phyloP scores from a whole-genome alignment of 2,797 vertebrate genomes.

The Gambelia wislizenii region DNA sequence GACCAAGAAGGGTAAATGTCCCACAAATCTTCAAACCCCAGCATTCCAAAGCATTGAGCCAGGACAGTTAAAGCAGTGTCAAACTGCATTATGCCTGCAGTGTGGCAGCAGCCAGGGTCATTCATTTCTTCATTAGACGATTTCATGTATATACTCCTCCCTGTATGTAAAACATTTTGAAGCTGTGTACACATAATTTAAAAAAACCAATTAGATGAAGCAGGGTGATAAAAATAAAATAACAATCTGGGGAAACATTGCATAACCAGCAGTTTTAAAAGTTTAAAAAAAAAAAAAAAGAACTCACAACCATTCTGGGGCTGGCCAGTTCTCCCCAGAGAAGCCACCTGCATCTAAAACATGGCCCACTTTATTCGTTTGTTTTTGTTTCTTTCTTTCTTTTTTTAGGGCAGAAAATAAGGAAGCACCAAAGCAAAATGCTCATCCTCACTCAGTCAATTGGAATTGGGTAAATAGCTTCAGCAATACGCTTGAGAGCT shows the following conservation, averaged over 20 bases:
- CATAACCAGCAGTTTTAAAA: background rate
- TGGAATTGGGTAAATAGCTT: background rate
- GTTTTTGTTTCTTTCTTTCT: no score
- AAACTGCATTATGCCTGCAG: no score
- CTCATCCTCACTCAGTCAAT: background rate
- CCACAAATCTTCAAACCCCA: no score
- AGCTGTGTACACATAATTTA: background rate
- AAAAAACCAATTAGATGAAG: conserved; percentile 29
- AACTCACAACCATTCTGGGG: no score
- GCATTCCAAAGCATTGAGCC: no score
- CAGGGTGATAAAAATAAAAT: background rate
- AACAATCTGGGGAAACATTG: background rate
- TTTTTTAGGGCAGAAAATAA: conserved; percentile 33
- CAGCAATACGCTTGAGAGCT: background rate
- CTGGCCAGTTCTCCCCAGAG: no score
- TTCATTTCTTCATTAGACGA: no score
- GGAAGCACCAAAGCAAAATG: conserved; percentile 10
- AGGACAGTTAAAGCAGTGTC: no score
- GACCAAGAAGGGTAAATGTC: no score
- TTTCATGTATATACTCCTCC: no score
- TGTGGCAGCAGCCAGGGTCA: no score
- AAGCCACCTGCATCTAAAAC: no score
- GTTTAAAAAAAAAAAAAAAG: background rate
- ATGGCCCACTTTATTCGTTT: background rate
- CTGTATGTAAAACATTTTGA: background rate